These are phyloP conservation scores for Macrophya annulata DNA, from an alignment of 2,888 invertebrate species.

Conservation along the genomic window DNA sequence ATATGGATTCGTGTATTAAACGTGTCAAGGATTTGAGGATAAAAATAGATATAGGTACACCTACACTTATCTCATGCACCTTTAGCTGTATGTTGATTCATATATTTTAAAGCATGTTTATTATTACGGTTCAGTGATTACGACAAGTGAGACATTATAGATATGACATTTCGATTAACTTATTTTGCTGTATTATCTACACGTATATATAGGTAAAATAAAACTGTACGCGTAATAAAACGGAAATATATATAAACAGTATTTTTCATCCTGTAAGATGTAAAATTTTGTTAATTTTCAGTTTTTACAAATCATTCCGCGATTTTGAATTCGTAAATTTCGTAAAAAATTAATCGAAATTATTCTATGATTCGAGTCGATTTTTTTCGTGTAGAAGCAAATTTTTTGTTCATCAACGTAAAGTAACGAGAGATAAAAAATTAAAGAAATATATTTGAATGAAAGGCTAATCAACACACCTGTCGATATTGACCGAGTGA, in stretches of 20 bases:
- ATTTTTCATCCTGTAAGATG: too few relatives aligned
- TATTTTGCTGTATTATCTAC: background rate
- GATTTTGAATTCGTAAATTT: too few relatives aligned
- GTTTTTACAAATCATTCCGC: too few relatives aligned
- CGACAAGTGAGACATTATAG: background rate
- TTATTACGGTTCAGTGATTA: conserved; percentile 25
- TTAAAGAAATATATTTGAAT: background rate
- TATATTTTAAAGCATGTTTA: background rate
- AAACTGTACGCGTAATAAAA: background rate
- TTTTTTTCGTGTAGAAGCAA: too few relatives aligned
- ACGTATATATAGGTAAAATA: background rate
- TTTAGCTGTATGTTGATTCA: background rate
- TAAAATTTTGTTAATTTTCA: too few relatives aligned
- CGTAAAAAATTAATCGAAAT: too few relatives aligned
- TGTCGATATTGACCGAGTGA: background rate
- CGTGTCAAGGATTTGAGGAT: conserved; percentile 32
- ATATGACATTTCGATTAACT: background rate
- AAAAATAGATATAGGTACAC: conserved; percentile 5
- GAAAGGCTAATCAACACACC: background rate
- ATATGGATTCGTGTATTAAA: background rate
- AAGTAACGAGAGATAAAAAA: background rate
- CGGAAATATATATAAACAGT: too few relatives aligned
- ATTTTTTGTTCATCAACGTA: too few relatives aligned
- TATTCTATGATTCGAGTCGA: too few relatives aligned
- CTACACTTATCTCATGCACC: background rate